These are phyloP conservation scores for Cyprinus carpio DNA, from an alignment of 2,113 vertebrate genomes.

Conservation along the genomic window DNA sequence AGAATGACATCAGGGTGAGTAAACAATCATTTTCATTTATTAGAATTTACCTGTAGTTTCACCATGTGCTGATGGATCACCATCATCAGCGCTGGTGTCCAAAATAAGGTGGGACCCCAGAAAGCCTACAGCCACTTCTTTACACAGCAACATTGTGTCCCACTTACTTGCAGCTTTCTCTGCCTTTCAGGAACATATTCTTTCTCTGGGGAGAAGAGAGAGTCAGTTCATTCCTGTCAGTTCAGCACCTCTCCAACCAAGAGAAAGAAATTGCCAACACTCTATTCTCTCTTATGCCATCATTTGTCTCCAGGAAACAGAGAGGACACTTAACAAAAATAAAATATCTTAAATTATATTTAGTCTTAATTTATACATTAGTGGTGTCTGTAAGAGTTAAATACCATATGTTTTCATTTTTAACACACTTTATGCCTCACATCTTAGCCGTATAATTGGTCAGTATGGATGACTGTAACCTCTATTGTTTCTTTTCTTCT, in stretches of 20 bases:
- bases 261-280: neutral
- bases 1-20: neutral
- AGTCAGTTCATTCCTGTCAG: neutral
- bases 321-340: neutral
- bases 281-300: neutral
- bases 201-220: neutral
- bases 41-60: neutral
- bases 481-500: neutral
- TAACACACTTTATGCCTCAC: neutral
- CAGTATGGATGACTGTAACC: neutral
- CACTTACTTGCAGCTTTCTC: neutral
- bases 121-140: neutral
- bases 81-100: neutral
- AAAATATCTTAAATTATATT: neutral
- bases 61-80: neutral
- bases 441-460: neutral
- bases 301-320: neutral
- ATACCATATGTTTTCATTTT: neutral
- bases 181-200: conserved; percentile 7
- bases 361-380: neutral
- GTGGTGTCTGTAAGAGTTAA: neutral
- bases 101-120: neutral
- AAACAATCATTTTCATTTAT: neutral
- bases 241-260: conserved; percentile 4
- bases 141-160: neutral